Evolutionary conservation across 2,113 vertebrate genomes (phyloP).

Genomic region (Albula goreensis): DNA sequence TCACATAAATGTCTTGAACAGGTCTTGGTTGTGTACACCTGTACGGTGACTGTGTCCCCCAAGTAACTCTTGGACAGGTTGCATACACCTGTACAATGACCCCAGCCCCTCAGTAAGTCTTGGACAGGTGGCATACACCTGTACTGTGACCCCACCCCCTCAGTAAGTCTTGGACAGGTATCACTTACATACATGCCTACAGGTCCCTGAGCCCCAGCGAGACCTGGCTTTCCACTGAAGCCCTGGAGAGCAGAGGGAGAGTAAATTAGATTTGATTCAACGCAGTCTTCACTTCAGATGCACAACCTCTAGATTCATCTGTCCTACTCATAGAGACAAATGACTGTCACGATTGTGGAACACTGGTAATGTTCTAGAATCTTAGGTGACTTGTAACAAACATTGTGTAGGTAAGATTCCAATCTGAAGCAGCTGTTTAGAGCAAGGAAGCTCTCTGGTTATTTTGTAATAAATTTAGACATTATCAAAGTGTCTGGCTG

Average conservation of each 20-base stretch:
- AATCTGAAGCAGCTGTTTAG: too few relatives aligned
- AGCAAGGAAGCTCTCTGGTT: too few relatives aligned
- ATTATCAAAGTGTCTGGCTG: too few relatives aligned
- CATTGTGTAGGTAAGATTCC: too few relatives aligned
- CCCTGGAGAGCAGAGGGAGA: slow-evolving; percentile 67
- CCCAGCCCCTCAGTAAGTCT: neutral
- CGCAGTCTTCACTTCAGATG: neutral
- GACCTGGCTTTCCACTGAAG: slow-evolving; percentile 76
- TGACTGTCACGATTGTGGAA: too few relatives aligned
- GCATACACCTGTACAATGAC: neutral
- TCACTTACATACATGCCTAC: slow-evolving; percentile 87
- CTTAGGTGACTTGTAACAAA: too few relatives aligned
- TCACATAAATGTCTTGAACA: too few relatives aligned
- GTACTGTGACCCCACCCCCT: neutral
- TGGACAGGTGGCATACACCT: neutral
- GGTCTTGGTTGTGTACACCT: neutral
- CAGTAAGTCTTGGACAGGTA: slow-evolving; percentile 35
- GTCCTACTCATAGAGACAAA: too few relatives aligned
- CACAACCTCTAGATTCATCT: neutral
- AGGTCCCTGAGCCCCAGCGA: slow-evolving; percentile 78
- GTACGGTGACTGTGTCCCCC: too few relatives aligned
- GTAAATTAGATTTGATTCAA: neutral
- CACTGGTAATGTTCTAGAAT: too few relatives aligned
- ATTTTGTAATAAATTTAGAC: too few relatives aligned
- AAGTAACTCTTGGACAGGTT: neutral